Conservation (phyloP, 2,797 vertebrate species). For the Fundulus diaphanus region DNA sequence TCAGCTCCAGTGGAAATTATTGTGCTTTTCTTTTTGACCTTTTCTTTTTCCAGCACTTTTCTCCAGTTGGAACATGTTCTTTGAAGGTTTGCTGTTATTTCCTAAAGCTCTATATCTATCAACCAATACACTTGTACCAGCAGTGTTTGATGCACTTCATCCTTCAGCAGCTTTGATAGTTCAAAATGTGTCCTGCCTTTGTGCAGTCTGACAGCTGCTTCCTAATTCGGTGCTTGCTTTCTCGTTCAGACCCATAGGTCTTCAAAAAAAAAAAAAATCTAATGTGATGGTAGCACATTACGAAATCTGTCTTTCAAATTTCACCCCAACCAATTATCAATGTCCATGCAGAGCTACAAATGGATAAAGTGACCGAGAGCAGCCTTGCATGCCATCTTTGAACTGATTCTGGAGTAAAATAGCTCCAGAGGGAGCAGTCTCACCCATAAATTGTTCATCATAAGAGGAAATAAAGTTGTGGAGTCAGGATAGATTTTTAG, state of each 20-base stretch:
- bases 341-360: neutral
- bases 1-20: neutral
- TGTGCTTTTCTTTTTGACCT: neutral
- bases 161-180: neutral
- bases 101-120: neutral
- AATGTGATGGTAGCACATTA: neutral
- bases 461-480: neutral
- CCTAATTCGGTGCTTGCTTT: neutral
- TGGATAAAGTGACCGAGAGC: conserved; percentile 1
- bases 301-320: neutral
- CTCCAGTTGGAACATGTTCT: neutral
- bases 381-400: conserved; percentile 2
- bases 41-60: neutral
- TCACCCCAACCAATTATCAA: conserved; percentile 4
- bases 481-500: neutral
- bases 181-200: neutral
- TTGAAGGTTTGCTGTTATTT: neutral
- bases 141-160: neutral
- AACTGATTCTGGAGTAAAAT: conserved; percentile 2
- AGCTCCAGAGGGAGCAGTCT: neutral
- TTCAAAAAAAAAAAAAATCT: neutral
- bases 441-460: neutral
- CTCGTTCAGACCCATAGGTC: neutral
- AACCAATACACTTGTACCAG: neutral
- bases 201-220: neutral